Base-by-base conservation (phyloP, 2,888 invertebrate genomes). In the Pachycephus smyrnensis region DNA sequence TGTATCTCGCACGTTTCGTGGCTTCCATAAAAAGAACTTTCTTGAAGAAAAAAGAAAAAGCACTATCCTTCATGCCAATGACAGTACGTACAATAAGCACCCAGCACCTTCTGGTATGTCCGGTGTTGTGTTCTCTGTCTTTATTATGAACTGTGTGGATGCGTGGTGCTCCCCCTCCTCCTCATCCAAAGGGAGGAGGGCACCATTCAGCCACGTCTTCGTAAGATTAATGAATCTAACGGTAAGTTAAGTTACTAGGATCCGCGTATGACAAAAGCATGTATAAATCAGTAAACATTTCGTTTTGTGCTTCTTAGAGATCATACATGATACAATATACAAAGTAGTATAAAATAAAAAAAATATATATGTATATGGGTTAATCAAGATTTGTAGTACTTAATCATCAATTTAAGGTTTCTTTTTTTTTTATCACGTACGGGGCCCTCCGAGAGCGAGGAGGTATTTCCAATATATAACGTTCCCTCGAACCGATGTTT, bases 291-390 rank as follows among this genome's bases (percentile, higher is more conserved):
- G 86, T 90, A 88, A 88, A 88, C 84, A 81, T 89, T 86, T 88
- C 86, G 83, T 88, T 91, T 91, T 91, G 91, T 91, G 91, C 91
- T 90, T 89, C 84, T 89, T 86, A 90, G 90, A 91, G 91, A 91
- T 91, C 90, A 90, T 89, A 89, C 88, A 89, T 87, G 86, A 87
- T 89, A 89, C 86, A 89, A 89, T 90, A 87, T 91, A 91, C 89
- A 91, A 90, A 91, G 88, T 91, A 90, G 90, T 91, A 91, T 88
- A 91, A 91, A 91, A 90, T 89, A 88, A 90, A 90, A 88, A 89
- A 87, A 86, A 83, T 15, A 40, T 40, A 40, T 40, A 40, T 40
- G 40, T 40, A 40, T 40, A 40, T 40, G 86, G 86, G 86, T 89
- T 88, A 88, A 87, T 90, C 87, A 90, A 89, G 88, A 89, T 88